Conservation (phyloP, 2,888 invertebrate species). For the Anagyrus pseudococci region DNA sequence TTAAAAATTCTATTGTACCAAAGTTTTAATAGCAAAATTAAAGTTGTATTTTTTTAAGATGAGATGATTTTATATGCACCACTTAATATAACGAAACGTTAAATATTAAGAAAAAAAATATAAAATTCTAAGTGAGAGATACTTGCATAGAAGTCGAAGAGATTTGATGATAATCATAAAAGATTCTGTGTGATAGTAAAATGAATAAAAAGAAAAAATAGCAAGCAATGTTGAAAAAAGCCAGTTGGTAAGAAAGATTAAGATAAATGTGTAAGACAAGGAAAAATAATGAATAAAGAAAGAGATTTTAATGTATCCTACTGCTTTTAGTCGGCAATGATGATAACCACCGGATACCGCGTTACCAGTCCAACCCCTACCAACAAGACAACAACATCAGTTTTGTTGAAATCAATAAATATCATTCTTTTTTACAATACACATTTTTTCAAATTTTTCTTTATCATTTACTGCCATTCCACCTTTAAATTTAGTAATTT, state of each 20-base stretch:
- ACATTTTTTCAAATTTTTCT: too few relatives aligned
- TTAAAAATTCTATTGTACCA: not conserved
- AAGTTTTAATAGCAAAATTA: too few relatives aligned
- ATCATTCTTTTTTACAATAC: constrained; percentile 12
- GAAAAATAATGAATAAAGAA: constrained; percentile 46
- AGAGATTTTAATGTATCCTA: constrained; percentile 58
- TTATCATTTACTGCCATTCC: too few relatives aligned
- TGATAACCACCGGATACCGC: constrained; percentile 57
- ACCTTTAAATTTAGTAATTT: too few relatives aligned
- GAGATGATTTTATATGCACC: not conserved
- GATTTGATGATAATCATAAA: constrained; percentile 26
- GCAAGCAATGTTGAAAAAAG: constrained; percentile 24
- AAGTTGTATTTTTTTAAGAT: constrained; percentile 1
- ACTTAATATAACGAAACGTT: constrained; percentile 19
- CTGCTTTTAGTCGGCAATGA: constrained; percentile 56
- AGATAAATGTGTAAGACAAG: constrained; percentile 36
- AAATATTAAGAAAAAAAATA: constrained; percentile 5
- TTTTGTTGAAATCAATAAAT: constrained; percentile 10
- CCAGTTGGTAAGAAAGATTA: constrained; percentile 2
- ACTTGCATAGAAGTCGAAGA: constrained; percentile 13
- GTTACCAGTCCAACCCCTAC: constrained; percentile 59
- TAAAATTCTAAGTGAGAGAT: constrained; percentile 12
- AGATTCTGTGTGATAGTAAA: not conserved
- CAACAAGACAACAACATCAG: constrained; percentile 38
- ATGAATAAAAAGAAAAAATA: constrained; percentile 12